These are phyloP conservation scores for Trichomycterus rosablanca DNA, from an alignment of 2,113 vertebrate species.

Conservation along the genomic window DNA sequence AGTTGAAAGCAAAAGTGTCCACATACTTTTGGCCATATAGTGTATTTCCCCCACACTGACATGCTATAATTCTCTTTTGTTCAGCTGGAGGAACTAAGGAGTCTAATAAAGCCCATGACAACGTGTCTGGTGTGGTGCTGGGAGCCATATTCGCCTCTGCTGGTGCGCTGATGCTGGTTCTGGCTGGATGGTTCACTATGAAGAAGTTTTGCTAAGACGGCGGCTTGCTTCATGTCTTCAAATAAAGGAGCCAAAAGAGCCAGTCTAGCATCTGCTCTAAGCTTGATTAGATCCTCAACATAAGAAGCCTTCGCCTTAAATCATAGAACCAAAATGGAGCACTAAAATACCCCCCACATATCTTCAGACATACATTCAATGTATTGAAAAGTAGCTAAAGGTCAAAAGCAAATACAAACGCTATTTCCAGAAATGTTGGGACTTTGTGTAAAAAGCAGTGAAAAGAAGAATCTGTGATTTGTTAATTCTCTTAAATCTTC, in stretches of 20 bases:
- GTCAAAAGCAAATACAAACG: too few species aligned
- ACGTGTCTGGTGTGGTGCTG: conserved; percentile 51
- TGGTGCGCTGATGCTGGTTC: conserved; percentile 48
- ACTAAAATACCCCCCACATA: too few species aligned
- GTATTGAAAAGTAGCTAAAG: too few species aligned
- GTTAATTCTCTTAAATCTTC: too few species aligned
- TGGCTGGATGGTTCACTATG: conserved; percentile 59
- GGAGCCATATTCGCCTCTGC: conserved; percentile 56
- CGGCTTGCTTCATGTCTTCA: conserved; percentile 29
- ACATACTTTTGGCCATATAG: background rate
- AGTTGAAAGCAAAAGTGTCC: background rate
- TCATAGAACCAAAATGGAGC: too few species aligned
- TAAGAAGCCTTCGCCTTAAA: too few species aligned
- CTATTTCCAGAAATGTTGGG: too few species aligned
- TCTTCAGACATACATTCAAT: too few species aligned
- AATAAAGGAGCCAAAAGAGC: conserved; percentile 29
- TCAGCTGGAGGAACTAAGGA: conserved; percentile 35
- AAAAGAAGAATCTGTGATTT: too few species aligned
- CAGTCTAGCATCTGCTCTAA: too few species aligned
- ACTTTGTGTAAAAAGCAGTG: too few species aligned
- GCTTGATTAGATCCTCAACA: too few species aligned
- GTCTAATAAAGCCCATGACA: background rate
- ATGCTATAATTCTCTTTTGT: conserved; percentile 4
- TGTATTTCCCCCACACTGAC: background rate
- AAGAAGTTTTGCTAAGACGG: conserved; percentile 52